Evolutionary conservation across 2,797 vertebrate genomes (phyloP).

Genomic region (Crocodylus rhombifer): DNA sequence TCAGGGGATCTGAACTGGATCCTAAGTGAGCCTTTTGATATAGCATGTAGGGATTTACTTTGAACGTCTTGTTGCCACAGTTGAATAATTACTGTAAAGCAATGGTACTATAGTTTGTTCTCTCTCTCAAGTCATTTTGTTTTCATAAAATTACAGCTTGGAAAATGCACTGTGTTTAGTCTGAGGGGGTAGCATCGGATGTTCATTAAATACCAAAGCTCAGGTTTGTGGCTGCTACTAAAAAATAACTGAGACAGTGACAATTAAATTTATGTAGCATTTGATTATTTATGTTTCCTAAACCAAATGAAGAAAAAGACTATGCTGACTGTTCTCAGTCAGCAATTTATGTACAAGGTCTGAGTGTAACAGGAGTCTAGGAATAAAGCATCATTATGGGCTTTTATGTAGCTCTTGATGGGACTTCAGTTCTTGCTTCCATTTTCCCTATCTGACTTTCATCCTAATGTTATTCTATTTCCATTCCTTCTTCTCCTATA

Average conservation of each 20-base stretch:
- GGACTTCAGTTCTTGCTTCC: not conserved
- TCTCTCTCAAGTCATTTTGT: slow-evolving; percentile 62
- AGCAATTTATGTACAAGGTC: slow-evolving; percentile 19
- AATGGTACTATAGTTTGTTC: slow-evolving; percentile 50
- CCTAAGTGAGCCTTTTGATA: not conserved
- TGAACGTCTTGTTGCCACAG: not conserved
- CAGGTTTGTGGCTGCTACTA: slow-evolving; percentile 70
- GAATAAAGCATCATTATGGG: not conserved
- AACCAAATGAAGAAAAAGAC: slow-evolving; percentile 69
- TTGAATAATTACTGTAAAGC: slow-evolving; percentile 34
- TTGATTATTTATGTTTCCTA: slow-evolving; percentile 72
- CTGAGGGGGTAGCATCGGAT: slow-evolving; percentile 62
- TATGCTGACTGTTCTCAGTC: slow-evolving; percentile 23
- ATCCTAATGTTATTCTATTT: not conserved
- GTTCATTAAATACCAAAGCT: slow-evolving; percentile 73
- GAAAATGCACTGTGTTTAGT: slow-evolving; percentile 71
- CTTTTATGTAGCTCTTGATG: not conserved
- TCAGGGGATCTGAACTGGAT: not conserved
- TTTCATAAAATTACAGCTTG: slow-evolving; percentile 64
- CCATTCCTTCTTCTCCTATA: not conserved
- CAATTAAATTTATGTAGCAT: slow-evolving; percentile 77
- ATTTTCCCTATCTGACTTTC: not conserved
- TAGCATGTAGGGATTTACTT: not conserved
- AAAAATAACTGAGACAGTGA: slow-evolving; percentile 73
- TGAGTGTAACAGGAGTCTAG: slow-evolving; percentile 22